Base-by-base conservation (phyloP, 2,113 vertebrate species). In the Coryphaenoides rupestris region DNA sequence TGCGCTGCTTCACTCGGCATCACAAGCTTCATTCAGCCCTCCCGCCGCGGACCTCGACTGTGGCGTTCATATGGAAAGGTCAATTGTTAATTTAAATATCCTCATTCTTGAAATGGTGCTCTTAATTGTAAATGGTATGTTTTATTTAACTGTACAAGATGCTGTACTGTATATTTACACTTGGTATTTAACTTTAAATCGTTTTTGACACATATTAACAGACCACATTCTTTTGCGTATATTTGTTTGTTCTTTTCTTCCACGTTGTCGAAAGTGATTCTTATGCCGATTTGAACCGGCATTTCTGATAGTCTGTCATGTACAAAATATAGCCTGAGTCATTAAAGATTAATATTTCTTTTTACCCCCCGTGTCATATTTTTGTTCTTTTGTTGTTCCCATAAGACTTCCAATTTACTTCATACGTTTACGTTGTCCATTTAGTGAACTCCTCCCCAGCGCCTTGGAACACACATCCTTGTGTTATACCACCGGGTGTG, bases 41-140 rank as follows among this genome's bases (percentile, higher is more conserved):
- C 65, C 71, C 66, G 69, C 73, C 75, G 77, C 66, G 14, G 77
- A 69, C 63, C 57, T 71, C 76, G 86, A 79, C 76, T 75, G 76
- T 84, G 13, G 9, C 13, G 70, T 72, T 72, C 62, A 78, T 50
- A 80, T 69, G 77, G 75, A 85, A 84, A 85, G 81, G 81, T 82
- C 84, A 88, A 84, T 87, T 88, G 88, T 91, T 92, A 89, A 90
- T 90, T 91, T 89, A 70, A 79, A 79, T 87, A 87, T 84, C 74
- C 78, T 87, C 81, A 78, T 88, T 87, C 79, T 87, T 82, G 82
- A 91, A 87, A 91, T 84, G 90, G 91, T 92, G 91, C 91, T 92
- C 89, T 87, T 40, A 82, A 85, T n/a, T 87, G 85, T 89, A 90
- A 63, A 82, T 69, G 65, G 76, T 76, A 85, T 28, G 70, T 65